These are phyloP conservation scores for Lutraria rhynchaena DNA, from an alignment of 1,140 invertebrate genomes.

Conservation along the genomic window DNA sequence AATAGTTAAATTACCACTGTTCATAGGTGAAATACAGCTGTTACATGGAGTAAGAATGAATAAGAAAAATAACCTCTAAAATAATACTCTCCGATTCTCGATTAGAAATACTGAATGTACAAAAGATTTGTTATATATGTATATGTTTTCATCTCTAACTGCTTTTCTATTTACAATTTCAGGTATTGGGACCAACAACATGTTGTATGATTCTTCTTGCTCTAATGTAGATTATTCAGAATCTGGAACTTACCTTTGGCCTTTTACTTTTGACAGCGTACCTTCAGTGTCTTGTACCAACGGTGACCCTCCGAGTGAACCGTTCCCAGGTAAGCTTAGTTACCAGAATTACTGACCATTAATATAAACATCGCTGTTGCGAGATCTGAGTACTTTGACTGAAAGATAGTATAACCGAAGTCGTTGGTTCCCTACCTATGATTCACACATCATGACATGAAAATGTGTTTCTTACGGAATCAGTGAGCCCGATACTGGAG, in stretches of 20 bases:
- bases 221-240: constrained; percentile 31
- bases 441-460: too few relatives aligned
- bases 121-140: neutral
- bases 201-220: constrained; percentile 47
- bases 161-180: neutral
- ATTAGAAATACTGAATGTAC: neutral
- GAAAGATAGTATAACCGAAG: too few relatives aligned
- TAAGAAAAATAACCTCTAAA: neutral
- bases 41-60: neutral
- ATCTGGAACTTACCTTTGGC: constrained; percentile 16
- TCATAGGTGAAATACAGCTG: too few relatives aligned
- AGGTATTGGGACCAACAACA: constrained; percentile 40
- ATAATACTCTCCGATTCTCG: neutral
- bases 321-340: constrained; percentile 41
- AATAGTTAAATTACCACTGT: too few relatives aligned
- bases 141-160: neutral
- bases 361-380: too few relatives aligned
- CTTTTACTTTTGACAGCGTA: constrained; percentile 41
- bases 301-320: constrained; percentile 6
- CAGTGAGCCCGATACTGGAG: too few relatives aligned
- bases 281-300: constrained; percentile 45
- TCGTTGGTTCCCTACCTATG: too few relatives aligned
- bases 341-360: too few relatives aligned
- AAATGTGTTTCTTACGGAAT: too few relatives aligned
- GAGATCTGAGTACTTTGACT: too few relatives aligned